These are phyloP conservation scores for Drosophila biarmipes DNA, from an alignment of 1,140 invertebrate species.

Conservation along the genomic window DNA sequence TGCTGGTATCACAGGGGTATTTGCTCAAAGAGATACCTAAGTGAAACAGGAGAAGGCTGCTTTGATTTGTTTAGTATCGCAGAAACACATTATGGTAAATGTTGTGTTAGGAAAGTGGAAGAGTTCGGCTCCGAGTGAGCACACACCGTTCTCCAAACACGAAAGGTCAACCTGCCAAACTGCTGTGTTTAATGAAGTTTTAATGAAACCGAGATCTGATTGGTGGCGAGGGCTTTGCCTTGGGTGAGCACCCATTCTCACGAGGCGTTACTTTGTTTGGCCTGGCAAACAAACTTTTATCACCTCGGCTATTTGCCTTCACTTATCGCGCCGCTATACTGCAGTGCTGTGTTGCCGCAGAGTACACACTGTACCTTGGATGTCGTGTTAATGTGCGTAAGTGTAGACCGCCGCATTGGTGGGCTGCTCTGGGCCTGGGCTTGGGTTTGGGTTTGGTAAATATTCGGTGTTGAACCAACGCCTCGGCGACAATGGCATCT, in stretches of 20 bases:
- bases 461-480: conserved; percentile 8
- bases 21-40: neutral
- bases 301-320: conserved; percentile 77
- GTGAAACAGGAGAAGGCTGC: neutral
- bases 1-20: neutral
- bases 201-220: conserved; percentile 38
- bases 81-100: conserved; percentile 1
- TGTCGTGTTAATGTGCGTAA: conserved; percentile 44
- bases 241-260: conserved; percentile 31
- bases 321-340: conserved; percentile 53
- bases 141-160: conserved; percentile 1
- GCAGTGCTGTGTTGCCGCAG: conserved; percentile 47
- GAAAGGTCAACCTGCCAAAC: conserved; percentile 10
- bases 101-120: neutral
- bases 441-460: conserved; percentile 16
- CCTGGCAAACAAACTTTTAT: conserved; percentile 73
- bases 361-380: conserved; percentile 40
- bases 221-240: conserved; percentile 17
- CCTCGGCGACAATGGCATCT: conserved; percentile 57
- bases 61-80: neutral
- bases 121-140: neutral
- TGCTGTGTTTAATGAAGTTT: conserved; percentile 29
- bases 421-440: conserved; percentile 6
- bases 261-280: conserved; percentile 70
- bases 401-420: conserved; percentile 47